Percentiles rank a stretch among this genome's conserved stretches.
Evolutionary conservation across 2,113 vertebrate genomes (phyloP).

Genomic region (Pseudorasbora parva): DNA sequence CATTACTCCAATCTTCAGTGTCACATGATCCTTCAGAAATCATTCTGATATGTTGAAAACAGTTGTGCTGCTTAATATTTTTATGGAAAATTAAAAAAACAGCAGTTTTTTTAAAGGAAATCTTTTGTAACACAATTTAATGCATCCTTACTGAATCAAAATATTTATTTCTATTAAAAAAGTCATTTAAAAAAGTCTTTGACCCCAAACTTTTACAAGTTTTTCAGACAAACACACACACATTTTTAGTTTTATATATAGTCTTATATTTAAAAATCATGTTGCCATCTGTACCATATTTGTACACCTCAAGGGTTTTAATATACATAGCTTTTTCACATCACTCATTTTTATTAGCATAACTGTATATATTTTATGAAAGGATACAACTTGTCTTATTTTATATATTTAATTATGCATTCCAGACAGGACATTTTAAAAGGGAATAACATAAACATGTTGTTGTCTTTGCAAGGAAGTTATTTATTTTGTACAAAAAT

Average conservation of each 20-base stretch:
- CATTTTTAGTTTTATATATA: neutral
- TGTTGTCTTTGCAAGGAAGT: conserved; percentile 12
- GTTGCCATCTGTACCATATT: conserved; percentile 19
- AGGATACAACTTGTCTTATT: conserved; percentile 48
- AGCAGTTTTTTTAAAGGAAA: neutral
- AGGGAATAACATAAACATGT: neutral
- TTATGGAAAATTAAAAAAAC: neutral
- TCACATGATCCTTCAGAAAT: neutral
- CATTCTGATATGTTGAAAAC: neutral
- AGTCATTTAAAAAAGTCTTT: neutral
- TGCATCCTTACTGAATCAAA: neutral
- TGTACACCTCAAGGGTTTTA: conserved; percentile 12
- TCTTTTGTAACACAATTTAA: neutral
- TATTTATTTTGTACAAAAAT: conserved; percentile 36
- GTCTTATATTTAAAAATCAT: neutral
- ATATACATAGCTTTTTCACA: conserved; percentile 35
- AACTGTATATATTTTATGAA: conserved; percentile 68
- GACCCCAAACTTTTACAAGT: neutral
- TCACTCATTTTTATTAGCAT: conserved; percentile 43
- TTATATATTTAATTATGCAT: conserved; percentile 67
- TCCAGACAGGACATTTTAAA: conserved; percentile 48
- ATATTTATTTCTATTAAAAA: neutral
- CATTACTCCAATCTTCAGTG: neutral
- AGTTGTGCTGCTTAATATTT: neutral
- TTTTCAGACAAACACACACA: neutral